Evolutionary conservation across 1,140 invertebrate genomes (phyloP).

Genomic region (Daktulosphaira vitifoliae): DNA sequence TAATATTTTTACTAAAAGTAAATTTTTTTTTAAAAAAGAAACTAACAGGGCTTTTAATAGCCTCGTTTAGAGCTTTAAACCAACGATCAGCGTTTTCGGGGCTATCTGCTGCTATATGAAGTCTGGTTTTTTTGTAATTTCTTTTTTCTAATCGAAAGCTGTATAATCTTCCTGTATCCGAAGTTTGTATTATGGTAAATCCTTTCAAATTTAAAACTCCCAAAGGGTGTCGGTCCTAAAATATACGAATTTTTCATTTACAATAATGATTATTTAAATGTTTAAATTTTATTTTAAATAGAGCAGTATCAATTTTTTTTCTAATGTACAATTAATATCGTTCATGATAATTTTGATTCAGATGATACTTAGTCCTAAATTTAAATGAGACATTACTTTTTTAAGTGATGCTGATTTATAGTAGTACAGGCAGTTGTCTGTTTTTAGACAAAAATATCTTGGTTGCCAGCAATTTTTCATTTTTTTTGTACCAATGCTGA

Average conservation of each 20-base stretch:
- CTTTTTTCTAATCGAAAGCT: conserved; percentile 8
- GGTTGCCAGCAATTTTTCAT: conserved; percentile 60
- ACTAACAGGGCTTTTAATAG: conserved; percentile 13
- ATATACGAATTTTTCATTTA: too few relatives aligned
- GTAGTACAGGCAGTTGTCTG: conserved; percentile 89
- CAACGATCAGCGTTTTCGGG: conserved; percentile 10
- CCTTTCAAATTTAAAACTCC: conserved; percentile 16
- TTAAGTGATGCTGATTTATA: conserved; percentile 81
- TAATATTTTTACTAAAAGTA: too few relatives aligned
- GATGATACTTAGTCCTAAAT: too few relatives aligned
- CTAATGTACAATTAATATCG: too few relatives aligned
- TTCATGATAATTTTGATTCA: too few relatives aligned
- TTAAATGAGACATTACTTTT: conserved; percentile 34
- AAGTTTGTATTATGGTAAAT: background rate
- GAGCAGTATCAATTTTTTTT: too few relatives aligned
- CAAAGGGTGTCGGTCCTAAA: conserved; percentile 13
- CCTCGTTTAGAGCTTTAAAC: conserved; percentile 7
- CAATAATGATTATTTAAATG: too few relatives aligned
- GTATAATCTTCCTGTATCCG: conserved; percentile 10
- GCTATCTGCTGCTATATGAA: conserved; percentile 11
- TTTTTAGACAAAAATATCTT: conserved; percentile 81
- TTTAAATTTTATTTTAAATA: too few relatives aligned
- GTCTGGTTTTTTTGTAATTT: conserved; percentile 22
- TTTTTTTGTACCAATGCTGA: conserved; percentile 50
- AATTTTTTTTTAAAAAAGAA: too few relatives aligned